phyloP scores from a whole-genome alignment of 2,113 vertebrate genomes.

The Chloropsis hardwickii region DNA sequence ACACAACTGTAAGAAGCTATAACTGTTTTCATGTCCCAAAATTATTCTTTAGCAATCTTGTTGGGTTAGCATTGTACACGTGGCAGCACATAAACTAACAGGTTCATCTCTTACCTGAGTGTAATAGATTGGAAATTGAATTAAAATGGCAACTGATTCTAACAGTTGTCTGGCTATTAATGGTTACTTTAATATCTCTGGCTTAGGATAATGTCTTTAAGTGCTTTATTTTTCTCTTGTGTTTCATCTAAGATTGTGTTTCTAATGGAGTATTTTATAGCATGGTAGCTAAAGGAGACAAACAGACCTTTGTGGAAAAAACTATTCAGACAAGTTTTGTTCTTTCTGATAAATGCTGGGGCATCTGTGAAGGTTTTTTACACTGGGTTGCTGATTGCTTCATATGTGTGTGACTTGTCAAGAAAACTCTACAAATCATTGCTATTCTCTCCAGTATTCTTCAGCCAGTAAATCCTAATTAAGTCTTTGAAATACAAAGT shows the following conservation, averaged over 20 bases:
- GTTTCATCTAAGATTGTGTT: not conserved
- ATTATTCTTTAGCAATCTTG: not conserved
- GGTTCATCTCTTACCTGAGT: not conserved
- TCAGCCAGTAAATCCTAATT: not conserved
- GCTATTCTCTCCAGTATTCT: not conserved
- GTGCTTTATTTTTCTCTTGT: not conserved
- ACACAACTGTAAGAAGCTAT: not conserved
- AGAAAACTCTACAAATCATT: not conserved
- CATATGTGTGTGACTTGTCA: not conserved
- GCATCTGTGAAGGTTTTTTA: not conserved
- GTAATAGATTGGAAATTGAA: not conserved
- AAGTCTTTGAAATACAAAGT: not conserved
- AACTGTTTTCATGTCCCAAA: accelerated
- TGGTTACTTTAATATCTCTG: not conserved
- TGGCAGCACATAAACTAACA: accelerated
- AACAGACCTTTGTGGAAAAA: not conserved
- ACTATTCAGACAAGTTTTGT: not conserved
- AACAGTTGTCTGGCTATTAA: not conserved
- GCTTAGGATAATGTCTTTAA: not conserved
- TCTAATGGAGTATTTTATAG: not conserved
- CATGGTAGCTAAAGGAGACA: not conserved
- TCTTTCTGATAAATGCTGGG: not conserved
- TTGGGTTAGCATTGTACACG: not conserved
- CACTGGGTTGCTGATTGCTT: not conserved
- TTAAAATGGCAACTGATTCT: not conserved